Evolutionary conservation across 1,140 invertebrate species (phyloP).

Genomic region (Coptotermes formosanus): DNA sequence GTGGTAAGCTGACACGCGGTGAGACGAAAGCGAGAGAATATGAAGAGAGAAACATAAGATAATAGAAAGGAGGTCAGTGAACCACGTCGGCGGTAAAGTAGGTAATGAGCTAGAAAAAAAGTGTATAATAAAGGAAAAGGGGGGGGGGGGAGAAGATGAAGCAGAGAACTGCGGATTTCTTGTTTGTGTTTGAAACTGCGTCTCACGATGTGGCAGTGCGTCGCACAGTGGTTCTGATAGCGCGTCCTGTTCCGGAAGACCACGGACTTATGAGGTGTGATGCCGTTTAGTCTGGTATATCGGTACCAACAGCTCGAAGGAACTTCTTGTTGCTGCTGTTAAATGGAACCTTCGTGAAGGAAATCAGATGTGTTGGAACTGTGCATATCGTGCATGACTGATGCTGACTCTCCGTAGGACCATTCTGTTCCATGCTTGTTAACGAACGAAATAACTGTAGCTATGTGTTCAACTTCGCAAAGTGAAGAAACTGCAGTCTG

Average conservation of each 20-base stretch:
- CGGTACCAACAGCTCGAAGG: no score
- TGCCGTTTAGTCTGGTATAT: background rate
- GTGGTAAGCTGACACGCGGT: background rate
- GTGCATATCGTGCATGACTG: no score
- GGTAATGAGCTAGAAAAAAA: constrained; percentile 23
- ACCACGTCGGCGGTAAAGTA: background rate
- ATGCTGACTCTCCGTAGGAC: no score
- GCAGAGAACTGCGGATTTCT: background rate
- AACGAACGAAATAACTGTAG: no score
- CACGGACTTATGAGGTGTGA: background rate
- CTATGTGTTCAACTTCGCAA: no score
- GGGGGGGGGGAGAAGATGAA: background rate
- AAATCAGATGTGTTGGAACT: no score
- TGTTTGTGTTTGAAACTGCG: background rate
- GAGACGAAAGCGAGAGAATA: background rate
- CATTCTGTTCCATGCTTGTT: no score
- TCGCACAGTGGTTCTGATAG: background rate
- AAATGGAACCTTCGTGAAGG: no score
- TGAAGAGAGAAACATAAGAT: background rate
- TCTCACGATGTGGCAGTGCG: background rate
- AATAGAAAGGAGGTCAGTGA: constrained; percentile 21
- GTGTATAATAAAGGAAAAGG: background rate
- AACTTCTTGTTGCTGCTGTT: no score
- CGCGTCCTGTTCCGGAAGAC: background rate
- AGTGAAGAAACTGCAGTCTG: no score